These are phyloP conservation scores for Eufriesea mexicana DNA, from an alignment of 1,140 invertebrate species.

Conservation along the genomic window DNA sequence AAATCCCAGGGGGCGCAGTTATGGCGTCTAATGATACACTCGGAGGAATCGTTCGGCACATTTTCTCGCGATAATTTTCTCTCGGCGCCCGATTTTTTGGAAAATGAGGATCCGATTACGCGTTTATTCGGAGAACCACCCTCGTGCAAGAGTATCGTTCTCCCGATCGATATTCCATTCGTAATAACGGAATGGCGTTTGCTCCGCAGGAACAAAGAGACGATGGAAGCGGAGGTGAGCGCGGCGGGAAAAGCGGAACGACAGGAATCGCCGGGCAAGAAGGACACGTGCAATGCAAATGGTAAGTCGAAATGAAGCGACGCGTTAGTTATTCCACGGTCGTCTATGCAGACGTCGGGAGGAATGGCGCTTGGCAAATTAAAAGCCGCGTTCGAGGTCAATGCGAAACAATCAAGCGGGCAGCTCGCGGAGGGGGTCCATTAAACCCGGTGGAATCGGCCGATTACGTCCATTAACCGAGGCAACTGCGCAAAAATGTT, in stretches of 20 bases:
- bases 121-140: no score
- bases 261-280: slow-evolving; percentile 25
- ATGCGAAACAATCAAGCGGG: slow-evolving; percentile 19
- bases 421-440: background rate
- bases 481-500: slow-evolving; percentile 34
- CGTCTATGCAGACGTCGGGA: background rate
- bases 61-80: no score
- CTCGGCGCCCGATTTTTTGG: no score
- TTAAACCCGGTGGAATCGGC: slow-evolving; percentile 24
- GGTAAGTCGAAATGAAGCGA: slow-evolving; percentile 60
- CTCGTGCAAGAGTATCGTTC: no score
- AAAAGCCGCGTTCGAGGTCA: slow-evolving; percentile 44
- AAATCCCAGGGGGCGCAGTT: no score
- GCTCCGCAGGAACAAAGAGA: slow-evolving; percentile 12
- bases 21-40: no score
- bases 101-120: no score
- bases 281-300: slow-evolving; percentile 46
- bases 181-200: background rate
- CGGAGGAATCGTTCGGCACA: no score
- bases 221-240: background rate
- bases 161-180: no score
- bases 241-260: background rate
- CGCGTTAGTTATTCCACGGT: background rate
- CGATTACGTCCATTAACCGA: slow-evolving; percentile 19
- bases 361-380: slow-evolving; percentile 40